Base-by-base conservation (phyloP, 2,888 invertebrate genomes). In the Phalangium opilio region DNA sequence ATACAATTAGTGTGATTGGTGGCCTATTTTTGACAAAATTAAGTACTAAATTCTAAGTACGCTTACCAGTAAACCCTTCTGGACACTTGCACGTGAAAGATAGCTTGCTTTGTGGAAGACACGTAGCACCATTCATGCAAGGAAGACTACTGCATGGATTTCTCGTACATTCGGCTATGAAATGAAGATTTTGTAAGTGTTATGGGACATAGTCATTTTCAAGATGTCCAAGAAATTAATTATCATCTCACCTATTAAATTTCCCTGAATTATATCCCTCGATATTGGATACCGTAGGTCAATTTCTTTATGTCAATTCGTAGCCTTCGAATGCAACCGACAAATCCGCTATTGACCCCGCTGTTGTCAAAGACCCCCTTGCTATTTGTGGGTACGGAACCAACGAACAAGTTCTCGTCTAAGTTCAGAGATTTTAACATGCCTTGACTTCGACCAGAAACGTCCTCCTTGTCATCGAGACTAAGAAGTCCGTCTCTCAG, bases 81-180 rank as follows among this genome's bases (percentile, higher is more conserved):
- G 68, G 67, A 58, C 76, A 77, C 12, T 70, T 65, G 57, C 77
- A 77, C 45, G 66, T 67, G 60, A 70, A 75, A 20, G 58, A 66
- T 75, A 78, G 57, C 75, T 68, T 67, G 77, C 80, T 60, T 14
- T 63, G 59, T 48, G 69, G 63, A 62, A 80, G 73, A 68, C 86
- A 87, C 42, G 79, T 78, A 15, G 81, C 81, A 45, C 78, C 76
- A 64, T 81, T 77, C 61, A 75, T 74, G 66, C 87, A 89, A 0
- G 85, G 85, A 60, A 80, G 71, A 66, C 76, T 78, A 58, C 77
- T 75, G 67, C 86, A 87, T n/a, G 83, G 81, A 65, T 79, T 83
- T 44, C 78, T 76, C 3, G 62, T 64, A 67, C 85, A 85, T 64
- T 84, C 81, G 47, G 45, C 52, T 52, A n/a, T n/a, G 41, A 51